Conservation (phyloP, 2,113 vertebrate species). For the Oncorhynchus kisutch region DNA sequence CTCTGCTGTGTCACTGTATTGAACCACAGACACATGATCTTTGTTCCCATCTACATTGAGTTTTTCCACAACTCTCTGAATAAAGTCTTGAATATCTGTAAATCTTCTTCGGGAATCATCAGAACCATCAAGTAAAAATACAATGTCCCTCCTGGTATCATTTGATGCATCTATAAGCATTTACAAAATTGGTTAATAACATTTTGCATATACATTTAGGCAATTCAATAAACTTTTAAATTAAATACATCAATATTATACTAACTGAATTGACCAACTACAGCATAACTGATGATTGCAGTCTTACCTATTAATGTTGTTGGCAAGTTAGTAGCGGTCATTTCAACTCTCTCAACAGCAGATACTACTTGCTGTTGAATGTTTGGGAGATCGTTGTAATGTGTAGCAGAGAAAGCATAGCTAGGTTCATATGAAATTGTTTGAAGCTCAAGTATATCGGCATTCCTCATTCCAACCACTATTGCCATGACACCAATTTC, state of each 20-base stretch:
- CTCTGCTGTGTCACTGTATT: slow-evolving; percentile 70
- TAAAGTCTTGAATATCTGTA: slow-evolving; percentile 66
- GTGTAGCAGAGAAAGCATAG: slow-evolving; percentile 72
- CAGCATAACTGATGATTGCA: slow-evolving; percentile 6
- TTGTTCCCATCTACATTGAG: slow-evolving; percentile 62
- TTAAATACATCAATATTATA: background rate
- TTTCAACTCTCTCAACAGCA: slow-evolving; percentile 27
- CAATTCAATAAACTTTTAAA: background rate
- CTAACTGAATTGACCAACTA: background rate
- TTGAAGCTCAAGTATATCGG: slow-evolving; percentile 77
- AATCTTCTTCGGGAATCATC: slow-evolving; percentile 67
- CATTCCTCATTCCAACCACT: slow-evolving; percentile 77
- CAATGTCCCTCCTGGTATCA: slow-evolving; percentile 67
- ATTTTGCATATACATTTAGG: background rate
- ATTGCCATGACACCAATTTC: slow-evolving; percentile 74
- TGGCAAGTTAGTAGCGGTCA: slow-evolving; percentile 11
- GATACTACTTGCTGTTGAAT: slow-evolving; percentile 60
- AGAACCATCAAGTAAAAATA: slow-evolving; percentile 78
- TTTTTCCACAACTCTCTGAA: slow-evolving; percentile 58
- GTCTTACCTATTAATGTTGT: slow-evolving; percentile 55
- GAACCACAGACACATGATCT: slow-evolving; percentile 70
- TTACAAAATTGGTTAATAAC: slow-evolving; percentile 33
- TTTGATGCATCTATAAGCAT: slow-evolving; percentile 59
- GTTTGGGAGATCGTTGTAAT: slow-evolving; percentile 67
- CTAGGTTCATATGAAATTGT: slow-evolving; percentile 72